phyloP scores from a whole-genome alignment of 2,113 vertebrate genomes.

The Polypterus bichir region DNA sequence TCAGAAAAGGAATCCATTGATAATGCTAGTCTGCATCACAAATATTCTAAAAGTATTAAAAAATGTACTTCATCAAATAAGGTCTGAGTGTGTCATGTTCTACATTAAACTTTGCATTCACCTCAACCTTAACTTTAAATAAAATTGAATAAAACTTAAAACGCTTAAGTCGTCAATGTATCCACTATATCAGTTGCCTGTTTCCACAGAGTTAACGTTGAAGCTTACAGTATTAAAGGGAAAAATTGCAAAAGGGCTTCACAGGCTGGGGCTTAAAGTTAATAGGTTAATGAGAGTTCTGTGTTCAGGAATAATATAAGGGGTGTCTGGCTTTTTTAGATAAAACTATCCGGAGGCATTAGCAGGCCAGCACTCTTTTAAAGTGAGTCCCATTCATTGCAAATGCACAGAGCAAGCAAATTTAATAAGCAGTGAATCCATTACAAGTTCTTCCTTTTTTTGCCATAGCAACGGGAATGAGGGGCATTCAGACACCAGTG shows the following conservation, averaged over 20 bases:
- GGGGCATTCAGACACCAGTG: constrained; percentile 54
- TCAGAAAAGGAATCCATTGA: no score
- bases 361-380: constrained; percentile 44
- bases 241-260: constrained; percentile 12
- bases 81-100: no score
- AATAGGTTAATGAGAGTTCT: constrained; percentile 47
- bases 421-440: constrained; percentile 63
- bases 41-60: no score
- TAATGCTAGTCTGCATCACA: no score
- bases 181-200: no score
- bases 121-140: no score
- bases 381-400: constrained; percentile 54
- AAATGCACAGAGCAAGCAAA: constrained; percentile 54
- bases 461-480: constrained; percentile 60
- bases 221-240: constrained; percentile 1
- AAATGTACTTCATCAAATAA: no score
- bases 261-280: constrained; percentile 29
- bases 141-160: no score
- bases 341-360: constrained; percentile 41
- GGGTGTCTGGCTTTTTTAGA: constrained; percentile 55
- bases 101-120: no score
- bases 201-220: not conserved
- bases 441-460: constrained; percentile 45
- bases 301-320: constrained; percentile 31
- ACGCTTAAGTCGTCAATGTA: no score